These are phyloP conservation scores for Pasiphila rectangulata DNA, from an alignment of 2,888 invertebrate species.

Conservation along the genomic window DNA sequence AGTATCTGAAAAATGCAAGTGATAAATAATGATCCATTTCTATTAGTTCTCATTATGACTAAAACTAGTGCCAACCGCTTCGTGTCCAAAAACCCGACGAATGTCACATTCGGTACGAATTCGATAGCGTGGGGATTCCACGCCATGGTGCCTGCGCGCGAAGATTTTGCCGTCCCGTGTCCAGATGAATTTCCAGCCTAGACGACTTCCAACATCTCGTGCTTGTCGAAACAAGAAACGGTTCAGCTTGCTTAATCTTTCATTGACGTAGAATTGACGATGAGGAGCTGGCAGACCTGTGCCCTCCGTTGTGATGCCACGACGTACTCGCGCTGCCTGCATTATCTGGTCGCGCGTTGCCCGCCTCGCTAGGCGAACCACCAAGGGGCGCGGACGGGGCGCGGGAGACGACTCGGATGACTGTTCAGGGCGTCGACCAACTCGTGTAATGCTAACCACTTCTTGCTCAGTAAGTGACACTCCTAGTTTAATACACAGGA, in stretches of 20 bases:
- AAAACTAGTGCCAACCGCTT: background rate
- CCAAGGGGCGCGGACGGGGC: conserved; percentile 5
- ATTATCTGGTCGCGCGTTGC: conserved; percentile 3
- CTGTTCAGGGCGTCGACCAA: too few relatives aligned
- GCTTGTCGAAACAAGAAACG: background rate
- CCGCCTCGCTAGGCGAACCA: background rate
- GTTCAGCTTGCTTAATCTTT: background rate
- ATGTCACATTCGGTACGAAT: conserved; percentile 1
- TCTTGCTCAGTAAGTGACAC: conserved; percentile 1
- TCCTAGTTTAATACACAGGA: background rate
- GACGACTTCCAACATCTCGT: background rate
- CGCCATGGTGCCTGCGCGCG: background rate
- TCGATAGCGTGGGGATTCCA: conserved; percentile 1
- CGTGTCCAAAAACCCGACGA: conserved; percentile 1
- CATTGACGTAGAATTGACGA: conserved; percentile 4
- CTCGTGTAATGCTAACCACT: background rate
- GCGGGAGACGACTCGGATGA: background rate
- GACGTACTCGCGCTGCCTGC: conserved; percentile 1
- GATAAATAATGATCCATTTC: background rate
- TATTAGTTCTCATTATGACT: background rate
- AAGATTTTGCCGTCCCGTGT: background rate
- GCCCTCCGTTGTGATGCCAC: conserved; percentile 2
- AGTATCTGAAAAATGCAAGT: background rate
- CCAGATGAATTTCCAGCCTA: conserved; percentile 5
- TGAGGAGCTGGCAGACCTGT: background rate